phyloP scores from a whole-genome alignment of 2,797 vertebrate genomes.

The Chiroxiphia lanceolata region DNA sequence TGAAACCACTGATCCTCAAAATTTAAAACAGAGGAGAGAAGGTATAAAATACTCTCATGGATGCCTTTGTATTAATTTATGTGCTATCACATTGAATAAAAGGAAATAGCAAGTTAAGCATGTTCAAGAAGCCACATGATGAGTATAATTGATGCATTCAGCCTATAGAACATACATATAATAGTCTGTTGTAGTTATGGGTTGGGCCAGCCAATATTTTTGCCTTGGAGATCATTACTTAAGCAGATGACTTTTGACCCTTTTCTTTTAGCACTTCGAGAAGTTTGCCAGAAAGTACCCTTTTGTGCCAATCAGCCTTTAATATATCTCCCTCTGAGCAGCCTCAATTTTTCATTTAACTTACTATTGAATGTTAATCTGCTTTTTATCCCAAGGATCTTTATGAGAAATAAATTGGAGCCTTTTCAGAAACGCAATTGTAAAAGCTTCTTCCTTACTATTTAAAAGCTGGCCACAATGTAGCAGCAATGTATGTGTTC shows the following conservation, averaged over 20 bases:
- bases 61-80: constrained; percentile 47
- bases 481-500: neutral
- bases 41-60: constrained; percentile 33
- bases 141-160: constrained; percentile 63
- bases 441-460: constrained; percentile 35
- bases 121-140: constrained; percentile 40
- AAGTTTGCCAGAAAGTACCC: constrained; percentile 70
- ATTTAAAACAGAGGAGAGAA: constrained; percentile 27
- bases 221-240: constrained; percentile 67
- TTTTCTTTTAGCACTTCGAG: constrained; percentile 60
- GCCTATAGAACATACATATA: constrained; percentile 40
- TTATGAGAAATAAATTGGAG: constrained; percentile 60
- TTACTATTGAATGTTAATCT: constrained; percentile 67
- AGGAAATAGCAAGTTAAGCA: constrained; percentile 51
- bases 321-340: constrained; percentile 55
- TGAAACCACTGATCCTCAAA: constrained; percentile 28
- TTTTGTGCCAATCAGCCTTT: constrained; percentile 57
- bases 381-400: constrained; percentile 60
- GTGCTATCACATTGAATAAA: constrained; percentile 26
- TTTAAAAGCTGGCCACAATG: constrained; percentile 49
- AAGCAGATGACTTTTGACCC: constrained; percentile 69
- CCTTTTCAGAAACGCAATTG: constrained; percentile 30
- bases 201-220: constrained; percentile 46
- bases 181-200: constrained; percentile 58
- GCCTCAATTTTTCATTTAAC: constrained; percentile 52